Percentiles rank a stretch among this genome's conserved stretches.
Conservation (phyloP, 2,797 vertebrate genomes). For the Enoplosus armatus region DNA sequence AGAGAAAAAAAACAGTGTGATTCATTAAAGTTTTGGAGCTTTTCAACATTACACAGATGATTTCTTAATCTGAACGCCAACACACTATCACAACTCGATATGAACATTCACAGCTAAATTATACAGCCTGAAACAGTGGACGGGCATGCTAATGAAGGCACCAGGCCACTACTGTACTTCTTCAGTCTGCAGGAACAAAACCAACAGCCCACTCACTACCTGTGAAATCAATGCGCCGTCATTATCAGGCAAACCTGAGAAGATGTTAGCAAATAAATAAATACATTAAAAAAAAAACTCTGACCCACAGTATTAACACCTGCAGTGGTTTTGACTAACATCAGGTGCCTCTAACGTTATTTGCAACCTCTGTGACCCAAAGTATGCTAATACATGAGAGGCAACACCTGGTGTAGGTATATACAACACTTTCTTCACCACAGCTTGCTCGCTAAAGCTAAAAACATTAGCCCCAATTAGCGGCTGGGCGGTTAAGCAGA, state of each 20-base stretch:
- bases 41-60: conserved; percentile 11
- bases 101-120: conserved; percentile 26
- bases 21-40: conserved; percentile 5
- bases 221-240: not conserved
- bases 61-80: conserved; percentile 16
- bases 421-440: no score
- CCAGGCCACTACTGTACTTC: not conserved
- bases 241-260: not conserved
- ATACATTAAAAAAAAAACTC: not conserved
- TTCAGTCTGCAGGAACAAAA: not conserved
- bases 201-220: not conserved
- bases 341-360: no score
- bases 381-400: no score
- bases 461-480: no score
- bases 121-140: not conserved
- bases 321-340: no score
- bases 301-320: no score
- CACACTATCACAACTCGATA: not conserved
- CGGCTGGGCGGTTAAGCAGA: no score
- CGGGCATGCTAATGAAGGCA: not conserved
- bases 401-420: no score
- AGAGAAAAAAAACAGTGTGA: not conserved
- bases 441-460: no score
- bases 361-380: no score
- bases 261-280: not conserved